phyloP scores from a whole-genome alignment of 1,140 invertebrate genomes.

The Apis laboriosa region DNA sequence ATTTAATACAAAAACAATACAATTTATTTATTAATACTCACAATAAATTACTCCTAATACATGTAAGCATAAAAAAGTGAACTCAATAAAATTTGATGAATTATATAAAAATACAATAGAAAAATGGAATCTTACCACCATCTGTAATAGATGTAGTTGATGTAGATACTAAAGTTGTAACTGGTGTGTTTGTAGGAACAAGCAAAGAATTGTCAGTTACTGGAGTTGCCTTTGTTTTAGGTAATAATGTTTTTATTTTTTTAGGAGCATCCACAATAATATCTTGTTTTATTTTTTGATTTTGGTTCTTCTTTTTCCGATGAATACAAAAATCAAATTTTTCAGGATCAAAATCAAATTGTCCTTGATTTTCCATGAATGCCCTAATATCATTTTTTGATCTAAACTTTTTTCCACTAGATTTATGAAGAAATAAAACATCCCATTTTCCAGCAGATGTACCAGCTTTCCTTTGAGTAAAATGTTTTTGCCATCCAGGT shows the following conservation, averaged over 20 bases:
- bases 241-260: slow-evolving; percentile 78
- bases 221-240: slow-evolving; percentile 69
- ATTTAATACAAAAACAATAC: neutral
- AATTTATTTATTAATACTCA: slow-evolving; percentile 58
- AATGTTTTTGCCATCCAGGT: slow-evolving; percentile 88
- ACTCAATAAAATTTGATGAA: slow-evolving; percentile 41
- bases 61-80: slow-evolving; percentile 56
- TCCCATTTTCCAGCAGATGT: slow-evolving; percentile 90
- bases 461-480: slow-evolving; percentile 85
- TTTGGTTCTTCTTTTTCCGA: slow-evolving; percentile 69
- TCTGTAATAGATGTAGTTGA: slow-evolving; percentile 65
- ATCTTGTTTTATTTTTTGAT: slow-evolving; percentile 64
- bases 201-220: slow-evolving; percentile 52
- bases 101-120: slow-evolving; percentile 20
- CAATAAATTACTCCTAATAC: slow-evolving; percentile 71
- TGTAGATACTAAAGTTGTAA: slow-evolving; percentile 50
- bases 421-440: slow-evolving; percentile 85
- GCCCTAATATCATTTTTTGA: slow-evolving; percentile 78
- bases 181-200: slow-evolving; percentile 22
- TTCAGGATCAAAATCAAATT: slow-evolving; percentile 75
- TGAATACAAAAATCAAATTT: slow-evolving; percentile 81
- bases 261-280: slow-evolving; percentile 63
- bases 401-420: slow-evolving; percentile 79
- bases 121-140: slow-evolving; percentile 63
- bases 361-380: slow-evolving; percentile 76